Conservation (phyloP, 2,888 invertebrate genomes). For the Hirudinaria manillensis region DNA sequence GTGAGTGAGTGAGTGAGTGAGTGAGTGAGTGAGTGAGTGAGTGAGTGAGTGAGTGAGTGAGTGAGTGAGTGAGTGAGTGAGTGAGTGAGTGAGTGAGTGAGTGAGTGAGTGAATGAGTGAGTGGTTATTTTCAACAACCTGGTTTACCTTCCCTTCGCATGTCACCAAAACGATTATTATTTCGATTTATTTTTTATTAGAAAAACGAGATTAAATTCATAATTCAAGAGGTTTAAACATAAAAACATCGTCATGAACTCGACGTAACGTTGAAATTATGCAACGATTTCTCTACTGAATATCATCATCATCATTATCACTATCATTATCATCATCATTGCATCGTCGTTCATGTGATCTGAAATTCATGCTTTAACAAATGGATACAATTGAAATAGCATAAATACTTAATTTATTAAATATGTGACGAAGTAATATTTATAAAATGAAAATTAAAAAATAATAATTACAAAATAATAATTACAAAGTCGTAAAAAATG, state of each 20-base stretch:
- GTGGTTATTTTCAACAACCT: no score
- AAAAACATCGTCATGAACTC: no score
- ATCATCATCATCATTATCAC: constrained; percentile 13
- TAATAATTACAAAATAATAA: background rate
- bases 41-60: constrained; percentile 23
- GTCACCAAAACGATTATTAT: background rate
- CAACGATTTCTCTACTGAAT: background rate
- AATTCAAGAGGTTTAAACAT: no score
- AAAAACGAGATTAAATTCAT: background rate
- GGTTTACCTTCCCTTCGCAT: background rate
- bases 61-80: constrained; percentile 24
- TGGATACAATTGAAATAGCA: no score
- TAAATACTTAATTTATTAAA: no score
- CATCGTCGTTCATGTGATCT: background rate
- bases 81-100: constrained; percentile 23
- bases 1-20: constrained; percentile 26
- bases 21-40: constrained; percentile 27
- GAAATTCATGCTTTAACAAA: no score
- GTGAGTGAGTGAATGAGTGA: constrained; percentile 25
- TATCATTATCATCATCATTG: constrained; percentile 15
- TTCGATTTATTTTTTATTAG: background rate
- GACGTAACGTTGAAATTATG: background rate
- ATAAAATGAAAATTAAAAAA: background rate
- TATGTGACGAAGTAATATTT: no score
- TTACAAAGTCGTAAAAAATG: no score